phyloP scores from a whole-genome alignment of 1,140 invertebrate genomes.

The Aphelenchoides fujianensis region DNA sequence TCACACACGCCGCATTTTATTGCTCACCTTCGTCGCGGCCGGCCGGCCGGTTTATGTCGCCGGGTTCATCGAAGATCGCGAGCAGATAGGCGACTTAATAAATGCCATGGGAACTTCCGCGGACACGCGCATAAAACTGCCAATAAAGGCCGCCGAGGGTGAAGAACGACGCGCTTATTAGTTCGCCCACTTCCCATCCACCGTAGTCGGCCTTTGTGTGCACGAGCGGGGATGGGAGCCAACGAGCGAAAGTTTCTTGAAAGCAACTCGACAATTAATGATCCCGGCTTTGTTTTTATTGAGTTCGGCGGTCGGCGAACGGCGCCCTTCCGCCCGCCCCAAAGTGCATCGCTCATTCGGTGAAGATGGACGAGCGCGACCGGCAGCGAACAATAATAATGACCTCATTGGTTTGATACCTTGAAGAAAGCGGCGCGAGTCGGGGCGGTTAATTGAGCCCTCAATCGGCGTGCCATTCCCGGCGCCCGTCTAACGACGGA shows the following conservation, averaged over 20 bases:
- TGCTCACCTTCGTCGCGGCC: background rate
- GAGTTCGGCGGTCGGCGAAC: background rate
- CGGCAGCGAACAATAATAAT: background rate
- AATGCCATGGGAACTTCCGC: background rate
- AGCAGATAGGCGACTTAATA: slow-evolving; percentile 2
- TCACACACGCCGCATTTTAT: background rate
- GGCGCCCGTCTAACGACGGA: background rate
- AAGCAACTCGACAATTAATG: background rate
- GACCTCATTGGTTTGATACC: slow-evolving; percentile 2
- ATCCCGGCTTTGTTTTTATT: background rate
- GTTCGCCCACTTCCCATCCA: background rate
- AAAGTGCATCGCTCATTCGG: background rate
- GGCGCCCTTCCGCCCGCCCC: background rate
- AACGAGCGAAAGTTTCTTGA: background rate
- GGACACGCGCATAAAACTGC: background rate
- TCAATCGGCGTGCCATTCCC: background rate
- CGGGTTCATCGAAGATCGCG: background rate
- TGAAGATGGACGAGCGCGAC: background rate
- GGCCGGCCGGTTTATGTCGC: background rate
- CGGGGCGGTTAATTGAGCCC: background rate
- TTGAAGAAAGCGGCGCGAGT: no score
- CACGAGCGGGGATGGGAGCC: no score
- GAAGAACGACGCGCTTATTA: background rate
- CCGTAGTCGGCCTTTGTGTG: background rate
- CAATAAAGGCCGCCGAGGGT: background rate